Percentiles rank a stretch among this genome's conserved stretches.
These are phyloP conservation scores for Nomada ruficornis DNA, from an alignment of 2,888 invertebrate genomes.

Conservation along the genomic window DNA sequence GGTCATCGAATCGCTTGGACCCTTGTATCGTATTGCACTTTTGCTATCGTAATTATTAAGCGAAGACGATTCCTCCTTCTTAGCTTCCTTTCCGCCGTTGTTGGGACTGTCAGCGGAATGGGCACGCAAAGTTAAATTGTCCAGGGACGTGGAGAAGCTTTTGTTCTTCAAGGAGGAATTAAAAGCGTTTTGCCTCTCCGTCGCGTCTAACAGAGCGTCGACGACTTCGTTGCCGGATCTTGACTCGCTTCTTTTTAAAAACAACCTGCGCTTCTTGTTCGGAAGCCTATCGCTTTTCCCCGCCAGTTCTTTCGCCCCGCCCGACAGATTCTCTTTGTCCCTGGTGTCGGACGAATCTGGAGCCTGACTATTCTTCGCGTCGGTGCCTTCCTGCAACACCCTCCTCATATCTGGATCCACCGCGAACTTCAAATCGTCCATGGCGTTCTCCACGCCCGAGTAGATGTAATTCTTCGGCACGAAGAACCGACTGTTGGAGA, in stretches of 20 bases:
- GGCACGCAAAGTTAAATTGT: conserved; percentile 18
- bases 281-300: not conserved
- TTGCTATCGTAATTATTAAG: not conserved
- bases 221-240: conserved; percentile 55
- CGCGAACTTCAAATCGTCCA: conserved; percentile 78
- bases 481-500: conserved; percentile 80
- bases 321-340: conserved; percentile 39
- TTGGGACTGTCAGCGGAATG: not conserved
- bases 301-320: not conserved
- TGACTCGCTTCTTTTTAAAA: conserved; percentile 55
- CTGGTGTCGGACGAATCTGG: not conserved
- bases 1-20: not conserved
- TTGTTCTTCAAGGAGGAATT: conserved; percentile 11
- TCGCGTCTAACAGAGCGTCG: conserved; percentile 44
- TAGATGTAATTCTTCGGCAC: conserved; percentile 78
- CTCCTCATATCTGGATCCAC: conserved; percentile 80
- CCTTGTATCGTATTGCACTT: not conserved
- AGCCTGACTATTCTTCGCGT: not conserved
- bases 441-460: conserved; percentile 72
- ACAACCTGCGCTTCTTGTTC: conserved; percentile 42
- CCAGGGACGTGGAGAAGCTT: conserved; percentile 28
- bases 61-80: not conserved
- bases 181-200: conserved; percentile 10
- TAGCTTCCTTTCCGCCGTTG: not conserved
- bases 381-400: conserved; percentile 73